Conservation (phyloP, 1,140 invertebrate genomes). For the Bombus haemorrhoidalis region DNA sequence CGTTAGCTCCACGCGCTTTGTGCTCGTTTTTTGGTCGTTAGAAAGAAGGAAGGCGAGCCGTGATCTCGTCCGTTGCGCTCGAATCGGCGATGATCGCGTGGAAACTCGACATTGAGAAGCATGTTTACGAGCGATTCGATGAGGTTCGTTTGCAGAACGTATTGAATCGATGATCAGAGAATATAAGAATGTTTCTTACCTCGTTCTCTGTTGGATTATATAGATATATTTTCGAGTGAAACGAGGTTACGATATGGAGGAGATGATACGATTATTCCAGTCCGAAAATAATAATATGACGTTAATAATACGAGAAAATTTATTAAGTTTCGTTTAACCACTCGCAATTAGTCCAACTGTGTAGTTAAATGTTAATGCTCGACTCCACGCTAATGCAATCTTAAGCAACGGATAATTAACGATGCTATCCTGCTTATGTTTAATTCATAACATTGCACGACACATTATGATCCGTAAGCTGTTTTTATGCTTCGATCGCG, state of each 20-base stretch:
- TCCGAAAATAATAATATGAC: background rate
- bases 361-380: background rate
- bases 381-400: too few relatives aligned
- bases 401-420: background rate
- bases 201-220: too few relatives aligned
- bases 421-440: background rate
- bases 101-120: background rate
- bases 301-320: background rate
- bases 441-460: background rate
- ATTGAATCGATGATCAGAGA: background rate
- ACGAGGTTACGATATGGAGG: background rate
- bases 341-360: background rate
- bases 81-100: background rate
- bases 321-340: background rate
- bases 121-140: background rate
- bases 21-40: constrained; percentile 40
- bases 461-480: background rate
- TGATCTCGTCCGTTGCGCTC: constrained; percentile 14
- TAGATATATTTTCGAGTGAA: background rate
- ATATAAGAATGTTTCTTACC: background rate
- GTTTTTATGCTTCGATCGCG: background rate
- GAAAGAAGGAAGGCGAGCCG: constrained; percentile 12
- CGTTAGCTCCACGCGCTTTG: constrained; percentile 24
- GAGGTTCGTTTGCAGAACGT: constrained; percentile 4
- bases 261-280: too few relatives aligned